Evolutionary conservation across 2,113 vertebrate species (phyloP), one percentile per base, ranked within the genome.

Genomic region (Oostethus manadensis): DNA sequence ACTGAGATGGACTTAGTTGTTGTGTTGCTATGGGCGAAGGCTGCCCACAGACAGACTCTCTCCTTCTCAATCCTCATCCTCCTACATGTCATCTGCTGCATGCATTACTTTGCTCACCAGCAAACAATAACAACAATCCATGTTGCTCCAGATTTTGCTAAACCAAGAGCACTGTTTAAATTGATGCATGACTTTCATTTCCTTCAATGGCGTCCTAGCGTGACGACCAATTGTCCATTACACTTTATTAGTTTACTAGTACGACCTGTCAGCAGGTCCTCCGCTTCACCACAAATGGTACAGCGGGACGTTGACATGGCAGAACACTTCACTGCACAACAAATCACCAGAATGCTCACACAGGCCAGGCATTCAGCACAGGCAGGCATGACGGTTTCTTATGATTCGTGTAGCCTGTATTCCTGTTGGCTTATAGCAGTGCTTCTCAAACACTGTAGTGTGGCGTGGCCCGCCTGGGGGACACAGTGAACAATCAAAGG

Each of bases 71-170:
- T 78, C 73, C 65, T 56, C 26, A 65, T 80, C 86, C 84, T 82
- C 86, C 86, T 51, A 86, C 85, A 75, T 58, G 60, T 84, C 76
- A 81, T 86, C 82, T 82, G 83, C 69, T 71, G 11, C 33, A 35
- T 71, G 11, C 33, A 35, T 42, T 26, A 64, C 69, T 64, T 63
- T 43, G 16, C 70, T 64, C 75, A 49, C 62, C 29, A 33, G 29
- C 5, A n/a, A 63, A 54, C 54, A 46, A 65, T 59, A 63, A 70
- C 62, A 70, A 61, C 66, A 73, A 74, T 61, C 14, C 21, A 17
- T 46, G 55, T 23, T 40, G 1, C 48, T 57, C 29, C 26, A 33
- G 29, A 38, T 23, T 38, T 23, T 44, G 14, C 18, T 51, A 8
- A 38, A 20, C 8, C 3, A 13, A 3, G 6, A 49, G 47, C 17